phyloP scores from a whole-genome alignment of 2,888 invertebrate genomes.

The Orchesellides sinensis region DNA sequence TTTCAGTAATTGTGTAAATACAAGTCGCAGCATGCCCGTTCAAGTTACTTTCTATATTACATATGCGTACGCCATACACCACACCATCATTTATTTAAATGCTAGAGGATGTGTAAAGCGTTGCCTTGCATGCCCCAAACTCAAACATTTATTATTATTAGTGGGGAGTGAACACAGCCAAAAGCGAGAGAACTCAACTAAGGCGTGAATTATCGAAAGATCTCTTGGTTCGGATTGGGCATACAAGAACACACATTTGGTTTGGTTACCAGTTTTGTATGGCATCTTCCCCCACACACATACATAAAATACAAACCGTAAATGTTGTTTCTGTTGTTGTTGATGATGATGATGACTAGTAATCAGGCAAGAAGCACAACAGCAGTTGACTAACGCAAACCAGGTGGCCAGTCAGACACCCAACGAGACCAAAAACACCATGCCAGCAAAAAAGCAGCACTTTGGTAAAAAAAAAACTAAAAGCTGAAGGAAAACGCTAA shows the following conservation, averaged over 20 bases:
- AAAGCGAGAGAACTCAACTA: constrained; percentile 49
- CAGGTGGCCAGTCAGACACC: constrained; percentile 70
- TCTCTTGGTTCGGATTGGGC: constrained; percentile 69
- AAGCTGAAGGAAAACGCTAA: background rate
- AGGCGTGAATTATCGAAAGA: constrained; percentile 74
- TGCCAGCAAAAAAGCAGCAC: constrained; percentile 33
- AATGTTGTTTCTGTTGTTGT: constrained; percentile 17
- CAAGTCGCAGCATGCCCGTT: no score
- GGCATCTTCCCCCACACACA: constrained; percentile 25
- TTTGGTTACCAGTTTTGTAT: constrained; percentile 43
- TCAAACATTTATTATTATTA: constrained; percentile 43
- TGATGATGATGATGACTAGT: constrained; percentile 59
- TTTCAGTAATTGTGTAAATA: no score
- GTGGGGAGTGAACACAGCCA: constrained; percentile 54
- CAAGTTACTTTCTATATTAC: no score
- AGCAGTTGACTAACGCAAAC: constrained; percentile 61
- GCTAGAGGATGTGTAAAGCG: background rate
- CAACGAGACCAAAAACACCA: constrained; percentile 58
- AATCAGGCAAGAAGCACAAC: constrained; percentile 57
- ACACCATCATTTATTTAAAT: no score
- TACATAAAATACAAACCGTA: constrained; percentile 24
- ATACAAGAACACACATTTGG: constrained; percentile 55
- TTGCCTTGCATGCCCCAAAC: background rate
- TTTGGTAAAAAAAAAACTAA: no score
- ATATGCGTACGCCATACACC: no score